These are phyloP conservation scores for Oceanodroma leucorhoa DNA, from an alignment of 2,797 vertebrate species.

Conservation along the genomic window DNA sequence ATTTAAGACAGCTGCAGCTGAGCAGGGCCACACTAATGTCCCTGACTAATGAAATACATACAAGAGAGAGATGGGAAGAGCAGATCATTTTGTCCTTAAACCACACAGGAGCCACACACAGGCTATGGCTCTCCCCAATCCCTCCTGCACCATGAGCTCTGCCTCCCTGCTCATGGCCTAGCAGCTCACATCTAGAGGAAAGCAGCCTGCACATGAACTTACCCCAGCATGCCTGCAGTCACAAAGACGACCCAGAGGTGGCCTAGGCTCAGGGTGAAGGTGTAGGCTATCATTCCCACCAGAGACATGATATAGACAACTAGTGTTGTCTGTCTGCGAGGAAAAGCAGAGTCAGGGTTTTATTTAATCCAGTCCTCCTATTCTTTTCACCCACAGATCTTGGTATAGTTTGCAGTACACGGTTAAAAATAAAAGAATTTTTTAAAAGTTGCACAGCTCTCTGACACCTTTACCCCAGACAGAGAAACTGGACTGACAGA, in stretches of 20 bases:
- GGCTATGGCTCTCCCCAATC: neutral
- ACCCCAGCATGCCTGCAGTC: constrained; percentile 89
- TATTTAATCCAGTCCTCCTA: neutral
- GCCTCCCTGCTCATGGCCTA: neutral
- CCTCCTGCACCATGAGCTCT: neutral
- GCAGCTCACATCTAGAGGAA: neutral
- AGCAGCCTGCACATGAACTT: constrained; percentile 53
- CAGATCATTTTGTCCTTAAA: neutral
- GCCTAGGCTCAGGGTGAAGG: constrained; percentile 85
- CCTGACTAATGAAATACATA: neutral
- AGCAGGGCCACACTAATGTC: neutral
- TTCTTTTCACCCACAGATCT: neutral
- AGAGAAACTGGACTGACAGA: neutral
- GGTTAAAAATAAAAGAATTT: neutral
- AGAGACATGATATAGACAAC: constrained; percentile 86
- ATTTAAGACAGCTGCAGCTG: neutral
- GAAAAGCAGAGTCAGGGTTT: neutral
- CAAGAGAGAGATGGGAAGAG: neutral
- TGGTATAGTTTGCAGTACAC: neutral
- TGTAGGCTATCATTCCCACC: constrained; percentile 87
- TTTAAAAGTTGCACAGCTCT: neutral
- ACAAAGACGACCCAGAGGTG: constrained; percentile 92
- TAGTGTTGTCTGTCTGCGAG: constrained; percentile 87
- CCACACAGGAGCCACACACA: accelerated
- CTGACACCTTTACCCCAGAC: neutral